Conservation (phyloP, 2,888 invertebrate genomes). For the Empis livida region DNA sequence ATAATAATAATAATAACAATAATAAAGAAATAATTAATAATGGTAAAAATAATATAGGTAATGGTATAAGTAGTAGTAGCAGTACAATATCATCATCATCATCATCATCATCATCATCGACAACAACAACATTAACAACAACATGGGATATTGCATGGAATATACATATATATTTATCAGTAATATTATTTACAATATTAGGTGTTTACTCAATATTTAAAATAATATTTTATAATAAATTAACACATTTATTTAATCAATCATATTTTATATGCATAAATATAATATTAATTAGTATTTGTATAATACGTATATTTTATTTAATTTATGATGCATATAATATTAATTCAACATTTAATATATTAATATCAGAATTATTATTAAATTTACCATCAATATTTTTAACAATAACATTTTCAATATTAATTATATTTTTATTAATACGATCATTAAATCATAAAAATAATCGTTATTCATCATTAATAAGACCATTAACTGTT, state of each 20-base stretch:
- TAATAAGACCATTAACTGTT: slow-evolving; percentile 67
- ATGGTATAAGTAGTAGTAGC: neutral
- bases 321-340: slow-evolving; percentile 89
- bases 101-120: slow-evolving; percentile 53
- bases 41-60: neutral
- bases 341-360: slow-evolving; percentile 63
- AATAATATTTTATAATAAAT: slow-evolving; percentile 72
- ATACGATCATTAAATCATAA: slow-evolving; percentile 66
- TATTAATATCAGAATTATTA: slow-evolving; percentile 66
- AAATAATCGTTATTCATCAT: slow-evolving; percentile 51
- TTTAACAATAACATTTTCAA: slow-evolving; percentile 77
- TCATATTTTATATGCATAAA: slow-evolving; percentile 81
- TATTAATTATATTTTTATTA: slow-evolving; percentile 72
- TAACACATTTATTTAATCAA: slow-evolving; percentile 74
- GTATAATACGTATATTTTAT: slow-evolving; percentile 71
- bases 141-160: slow-evolving; percentile 84
- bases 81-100: slow-evolving; percentile 12
- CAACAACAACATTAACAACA: slow-evolving; percentile 17
- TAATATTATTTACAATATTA: slow-evolving; percentile 69
- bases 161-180: slow-evolving; percentile 78
- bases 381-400: slow-evolving; percentile 78
- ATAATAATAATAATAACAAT: slow-evolving; percentile 13
- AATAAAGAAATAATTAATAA: neutral
- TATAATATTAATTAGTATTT: slow-evolving; percentile 66
- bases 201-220: slow-evolving; percentile 77